Conservation (phyloP, 2,888 invertebrate species). For the Unio delphinus region DNA sequence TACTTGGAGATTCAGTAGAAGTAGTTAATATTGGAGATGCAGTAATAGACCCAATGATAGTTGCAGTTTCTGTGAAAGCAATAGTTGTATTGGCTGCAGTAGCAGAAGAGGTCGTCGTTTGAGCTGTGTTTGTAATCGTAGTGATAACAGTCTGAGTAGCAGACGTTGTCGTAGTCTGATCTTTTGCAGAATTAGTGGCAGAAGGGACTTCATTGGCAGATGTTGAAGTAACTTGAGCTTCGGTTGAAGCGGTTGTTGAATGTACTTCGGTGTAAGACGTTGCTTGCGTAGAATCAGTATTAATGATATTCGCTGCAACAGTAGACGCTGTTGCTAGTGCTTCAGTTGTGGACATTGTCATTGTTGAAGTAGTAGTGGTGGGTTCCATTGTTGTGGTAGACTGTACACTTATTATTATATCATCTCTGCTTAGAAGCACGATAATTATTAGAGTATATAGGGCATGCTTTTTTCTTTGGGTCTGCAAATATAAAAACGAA, state of each 20-base stretch:
- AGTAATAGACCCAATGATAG: background rate
- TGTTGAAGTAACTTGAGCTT: constrained; percentile 1
- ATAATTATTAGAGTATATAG: no score
- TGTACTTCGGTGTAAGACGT: background rate
- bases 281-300: constrained; percentile 9
- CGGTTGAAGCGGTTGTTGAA: constrained; percentile 4
- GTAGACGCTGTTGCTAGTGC: constrained; percentile 5
- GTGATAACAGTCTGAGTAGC: background rate
- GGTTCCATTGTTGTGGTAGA: background rate
- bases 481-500: no score
- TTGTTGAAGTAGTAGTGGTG: constrained; percentile 3
- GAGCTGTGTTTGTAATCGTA: background rate
- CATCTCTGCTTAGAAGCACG: no score
- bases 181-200: constrained; percentile 4
- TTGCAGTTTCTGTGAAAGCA: background rate
- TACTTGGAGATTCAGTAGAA: background rate
- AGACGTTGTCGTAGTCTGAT: constrained; percentile 2
- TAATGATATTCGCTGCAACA: constrained; percentile 1
- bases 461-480: no score
- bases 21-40: background rate
- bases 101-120: background rate
- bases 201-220: constrained; percentile 6
- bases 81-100: background rate
- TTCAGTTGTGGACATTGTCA: background rate
- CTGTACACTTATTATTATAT: no score